These are phyloP conservation scores for Isoperla grammatica DNA, from an alignment of 2,888 invertebrate genomes.

Conservation along the genomic window DNA sequence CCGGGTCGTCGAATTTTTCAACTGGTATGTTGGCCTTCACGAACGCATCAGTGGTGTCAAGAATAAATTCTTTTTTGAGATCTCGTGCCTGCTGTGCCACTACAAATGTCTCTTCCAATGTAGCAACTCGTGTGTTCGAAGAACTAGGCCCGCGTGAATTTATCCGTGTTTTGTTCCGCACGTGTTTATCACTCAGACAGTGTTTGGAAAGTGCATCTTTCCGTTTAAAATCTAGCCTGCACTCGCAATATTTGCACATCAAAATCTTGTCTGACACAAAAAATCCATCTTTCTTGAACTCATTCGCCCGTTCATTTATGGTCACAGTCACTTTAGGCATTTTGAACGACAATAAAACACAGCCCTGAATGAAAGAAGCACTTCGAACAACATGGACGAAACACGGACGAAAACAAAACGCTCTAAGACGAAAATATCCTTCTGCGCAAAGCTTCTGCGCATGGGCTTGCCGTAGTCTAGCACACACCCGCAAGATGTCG, in stretches of 20 bases:
- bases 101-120: constrained; percentile 3
- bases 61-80: constrained; percentile 11
- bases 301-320: neutral
- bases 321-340: too few species aligned
- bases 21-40: constrained; percentile 1
- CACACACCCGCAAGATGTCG: too few species aligned
- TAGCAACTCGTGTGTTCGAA: neutral
- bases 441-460: too few species aligned
- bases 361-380: too few species aligned
- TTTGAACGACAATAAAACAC: too few species aligned
- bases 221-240: neutral
- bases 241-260: constrained; percentile 13
- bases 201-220: neutral
- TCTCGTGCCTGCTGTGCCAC: constrained; percentile 6
- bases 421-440: too few species aligned
- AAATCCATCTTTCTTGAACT: neutral
- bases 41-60: constrained; percentile 14
- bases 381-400: too few species aligned
- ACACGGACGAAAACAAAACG: too few species aligned
- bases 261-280: constrained; percentile 7
- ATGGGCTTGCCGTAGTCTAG: too few species aligned
- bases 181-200: too few species aligned
- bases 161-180: too few species aligned
- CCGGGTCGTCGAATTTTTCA: neutral
- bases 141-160: too few species aligned